Evolutionary conservation across 2,113 vertebrate genomes (phyloP).

Genomic region (Halichoeres trimaculatus): DNA sequence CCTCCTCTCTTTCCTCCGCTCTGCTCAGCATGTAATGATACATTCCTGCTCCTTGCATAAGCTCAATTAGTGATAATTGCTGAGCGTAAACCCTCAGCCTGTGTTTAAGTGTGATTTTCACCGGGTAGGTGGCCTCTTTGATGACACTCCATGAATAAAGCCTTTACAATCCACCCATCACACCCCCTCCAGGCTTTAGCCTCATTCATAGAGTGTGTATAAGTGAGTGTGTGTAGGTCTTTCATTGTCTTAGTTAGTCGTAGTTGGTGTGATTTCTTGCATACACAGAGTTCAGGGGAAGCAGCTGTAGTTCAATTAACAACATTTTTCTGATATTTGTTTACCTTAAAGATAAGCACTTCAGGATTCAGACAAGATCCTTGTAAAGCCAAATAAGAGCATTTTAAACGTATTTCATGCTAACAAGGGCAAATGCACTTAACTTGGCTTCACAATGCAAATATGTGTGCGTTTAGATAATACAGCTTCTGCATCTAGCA

Average conservation of each 20-base stretch:
- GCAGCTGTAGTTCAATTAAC: background rate
- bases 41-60: conserved; percentile 59
- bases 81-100: conserved; percentile 56
- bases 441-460: too few species aligned
- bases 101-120: conserved; percentile 66
- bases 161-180: conserved; percentile 3
- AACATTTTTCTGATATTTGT: background rate
- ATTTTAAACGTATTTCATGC: too few species aligned
- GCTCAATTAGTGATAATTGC: conserved; percentile 78
- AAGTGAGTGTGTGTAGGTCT: conserved; percentile 1
- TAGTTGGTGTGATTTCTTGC: conserved; percentile 10
- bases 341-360: too few species aligned
- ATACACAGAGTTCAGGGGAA: background rate
- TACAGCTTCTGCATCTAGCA: too few species aligned
- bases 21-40: conserved; percentile 65
- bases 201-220: background rate
- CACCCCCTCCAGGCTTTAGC: background rate
- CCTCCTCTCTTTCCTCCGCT: background rate
- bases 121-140: conserved; percentile 66
- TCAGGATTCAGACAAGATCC: background rate
- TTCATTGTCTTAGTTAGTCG: conserved; percentile 16
- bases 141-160: conserved; percentile 51
- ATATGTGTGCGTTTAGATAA: too few species aligned
- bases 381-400: background rate
- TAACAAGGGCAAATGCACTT: too few species aligned